Evolutionary conservation across 2,888 invertebrate genomes (phyloP).

Genomic region (Andrena fulva): DNA sequence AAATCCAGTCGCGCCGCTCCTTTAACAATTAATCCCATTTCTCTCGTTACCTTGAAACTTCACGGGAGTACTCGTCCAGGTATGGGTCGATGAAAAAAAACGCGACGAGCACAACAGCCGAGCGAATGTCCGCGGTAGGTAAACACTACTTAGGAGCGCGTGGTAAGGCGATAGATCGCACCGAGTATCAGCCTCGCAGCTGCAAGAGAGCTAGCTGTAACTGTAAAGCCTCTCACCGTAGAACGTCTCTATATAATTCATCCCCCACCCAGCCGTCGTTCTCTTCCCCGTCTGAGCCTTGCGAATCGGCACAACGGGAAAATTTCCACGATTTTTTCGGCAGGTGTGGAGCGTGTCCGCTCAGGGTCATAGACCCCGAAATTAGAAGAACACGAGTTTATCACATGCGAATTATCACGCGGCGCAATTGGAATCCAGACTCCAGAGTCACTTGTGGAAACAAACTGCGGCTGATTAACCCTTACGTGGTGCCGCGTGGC

Average conservation of each 20-base stretch:
- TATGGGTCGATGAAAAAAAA: not conserved
- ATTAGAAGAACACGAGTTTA: too few species aligned
- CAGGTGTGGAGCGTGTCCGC: constrained; percentile 36
- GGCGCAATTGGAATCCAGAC: too few species aligned
- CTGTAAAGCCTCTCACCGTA: constrained; percentile 82
- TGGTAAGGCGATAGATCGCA: constrained; percentile 40
- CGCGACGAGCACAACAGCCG: not conserved
- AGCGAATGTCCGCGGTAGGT: not conserved
- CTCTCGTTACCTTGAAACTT: constrained; percentile 14
- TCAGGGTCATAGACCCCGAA: not conserved
- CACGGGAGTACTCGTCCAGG: not conserved
- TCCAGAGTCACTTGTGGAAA: too few species aligned
- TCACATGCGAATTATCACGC: too few species aligned
- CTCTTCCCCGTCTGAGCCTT: constrained; percentile 51
- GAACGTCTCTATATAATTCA: constrained; percentile 82
- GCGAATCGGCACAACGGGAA: constrained; percentile 27
- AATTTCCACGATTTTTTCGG: constrained; percentile 27
- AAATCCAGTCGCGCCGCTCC: not conserved
- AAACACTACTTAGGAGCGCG: constrained; percentile 41
- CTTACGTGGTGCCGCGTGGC: too few species aligned
- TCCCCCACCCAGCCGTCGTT: constrained; percentile 78
- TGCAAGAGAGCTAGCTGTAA: constrained; percentile 64
- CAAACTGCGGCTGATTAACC: too few species aligned
- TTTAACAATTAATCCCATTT: not conserved
- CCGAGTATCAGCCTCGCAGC: constrained; percentile 36